Evolutionary conservation across 2,888 invertebrate genomes (phyloP).

Genomic region (Phyllotreta striolata): DNA sequence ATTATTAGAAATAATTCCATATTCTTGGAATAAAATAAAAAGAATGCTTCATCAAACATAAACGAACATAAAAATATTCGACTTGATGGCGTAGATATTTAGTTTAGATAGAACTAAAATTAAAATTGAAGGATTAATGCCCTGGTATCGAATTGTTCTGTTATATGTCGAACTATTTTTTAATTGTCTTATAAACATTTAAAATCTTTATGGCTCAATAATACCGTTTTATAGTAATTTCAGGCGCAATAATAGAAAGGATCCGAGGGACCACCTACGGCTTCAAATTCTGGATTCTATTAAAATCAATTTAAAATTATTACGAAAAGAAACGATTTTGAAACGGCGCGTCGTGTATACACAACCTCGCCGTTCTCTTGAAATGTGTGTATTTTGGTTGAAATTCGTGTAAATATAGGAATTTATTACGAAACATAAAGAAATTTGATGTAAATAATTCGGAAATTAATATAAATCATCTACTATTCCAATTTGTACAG

Average conservation of each 20-base stretch:
- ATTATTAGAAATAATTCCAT: too few relatives aligned
- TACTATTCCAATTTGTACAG: too few relatives aligned
- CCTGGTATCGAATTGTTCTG: conserved; percentile 41
- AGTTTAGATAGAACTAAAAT: conserved; percentile 15
- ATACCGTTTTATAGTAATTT: conserved; percentile 33
- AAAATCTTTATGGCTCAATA: conserved; percentile 34
- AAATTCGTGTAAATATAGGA: conserved; percentile 11
- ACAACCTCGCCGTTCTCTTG: conserved; percentile 20
- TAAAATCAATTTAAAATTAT: conserved; percentile 36
- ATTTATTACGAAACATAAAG: conserved; percentile 16
- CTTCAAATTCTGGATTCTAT: conserved; percentile 33
- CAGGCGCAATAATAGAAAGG: conserved; percentile 25
- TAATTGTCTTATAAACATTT: conserved; percentile 43
- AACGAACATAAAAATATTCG: conserved; percentile 1
- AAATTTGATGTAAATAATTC: too few relatives aligned
- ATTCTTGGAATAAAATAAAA: too few relatives aligned
- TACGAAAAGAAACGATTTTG: conserved; percentile 33
- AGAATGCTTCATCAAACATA: background rate
- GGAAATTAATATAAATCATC: too few relatives aligned
- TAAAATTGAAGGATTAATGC: conserved; percentile 20
- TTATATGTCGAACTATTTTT: conserved; percentile 46
- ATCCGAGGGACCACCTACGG: conserved; percentile 31
- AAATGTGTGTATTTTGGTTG: conserved; percentile 19
- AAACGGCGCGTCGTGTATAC: conserved; percentile 20
- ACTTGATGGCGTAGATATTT: conserved; percentile 3